Evolutionary conservation across 2,888 invertebrate genomes (phyloP).

Genomic region (Zygogramma bicolorata): DNA sequence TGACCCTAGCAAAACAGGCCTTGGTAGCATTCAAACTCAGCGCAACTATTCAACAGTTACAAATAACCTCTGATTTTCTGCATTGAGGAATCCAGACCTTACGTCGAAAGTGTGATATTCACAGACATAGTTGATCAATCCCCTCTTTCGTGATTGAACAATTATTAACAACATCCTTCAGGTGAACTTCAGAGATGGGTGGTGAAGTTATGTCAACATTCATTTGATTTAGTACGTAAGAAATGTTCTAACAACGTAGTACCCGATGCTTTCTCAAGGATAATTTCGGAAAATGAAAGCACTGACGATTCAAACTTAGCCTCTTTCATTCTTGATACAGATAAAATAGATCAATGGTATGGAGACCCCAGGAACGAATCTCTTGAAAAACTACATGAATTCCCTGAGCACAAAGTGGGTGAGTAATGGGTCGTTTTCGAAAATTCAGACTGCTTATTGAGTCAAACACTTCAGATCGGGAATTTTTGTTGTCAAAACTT

Average conservation of each 20-base stretch:
- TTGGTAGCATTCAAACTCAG: constrained; percentile 2
- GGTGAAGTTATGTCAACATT: not conserved
- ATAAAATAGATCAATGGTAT: not conserved
- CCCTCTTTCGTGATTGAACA: not conserved
- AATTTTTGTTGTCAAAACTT: too few relatives aligned
- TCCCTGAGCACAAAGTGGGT: too few relatives aligned
- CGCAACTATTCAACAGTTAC: not conserved
- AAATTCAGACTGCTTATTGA: too few relatives aligned
- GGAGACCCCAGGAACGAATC: too few relatives aligned
- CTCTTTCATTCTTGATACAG: not conserved
- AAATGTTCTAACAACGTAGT: not conserved
- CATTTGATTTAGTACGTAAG: constrained; percentile 12
- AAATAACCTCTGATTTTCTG: not conserved
- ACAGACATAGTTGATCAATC: not conserved
- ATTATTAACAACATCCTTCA: not conserved
- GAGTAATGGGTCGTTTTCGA: too few relatives aligned
- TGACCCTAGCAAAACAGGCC: not conserved
- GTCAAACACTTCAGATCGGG: too few relatives aligned
- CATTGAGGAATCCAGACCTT: constrained; percentile 11
- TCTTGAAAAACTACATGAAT: too few relatives aligned
- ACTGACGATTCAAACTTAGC: not conserved
- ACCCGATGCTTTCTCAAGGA: not conserved
- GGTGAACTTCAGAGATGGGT: constrained; percentile 8
- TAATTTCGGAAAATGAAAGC: not conserved
- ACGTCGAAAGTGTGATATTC: not conserved